These are phyloP conservation scores for Orchestes rusci DNA, from an alignment of 2,888 invertebrate genomes.

Conservation along the genomic window DNA sequence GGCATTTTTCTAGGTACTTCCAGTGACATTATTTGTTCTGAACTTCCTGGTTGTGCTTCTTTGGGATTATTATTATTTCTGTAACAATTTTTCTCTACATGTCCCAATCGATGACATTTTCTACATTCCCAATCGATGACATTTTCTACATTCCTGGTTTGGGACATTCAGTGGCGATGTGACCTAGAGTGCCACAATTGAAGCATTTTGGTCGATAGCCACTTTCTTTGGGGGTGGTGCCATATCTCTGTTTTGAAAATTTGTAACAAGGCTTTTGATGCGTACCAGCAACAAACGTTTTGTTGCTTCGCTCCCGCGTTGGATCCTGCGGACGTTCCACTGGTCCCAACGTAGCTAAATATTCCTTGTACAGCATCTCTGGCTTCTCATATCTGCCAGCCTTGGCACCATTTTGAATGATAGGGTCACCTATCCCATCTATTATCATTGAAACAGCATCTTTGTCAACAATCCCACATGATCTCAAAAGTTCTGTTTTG, in stretches of 20 bases:
- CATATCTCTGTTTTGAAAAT: background rate
- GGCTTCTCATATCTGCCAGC: too few species aligned
- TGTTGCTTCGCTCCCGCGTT: background rate
- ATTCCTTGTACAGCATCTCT: too few species aligned
- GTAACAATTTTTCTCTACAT: background rate
- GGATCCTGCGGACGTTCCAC: background rate
- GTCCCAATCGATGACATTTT: background rate
- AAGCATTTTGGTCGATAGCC: background rate
- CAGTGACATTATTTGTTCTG: background rate
- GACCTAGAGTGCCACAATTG: background rate
- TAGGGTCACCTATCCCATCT: too few species aligned
- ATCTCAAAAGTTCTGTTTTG: background rate
- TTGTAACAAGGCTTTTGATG: background rate
- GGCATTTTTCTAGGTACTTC: background rate
- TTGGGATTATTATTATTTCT: background rate
- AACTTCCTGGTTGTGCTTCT: background rate
- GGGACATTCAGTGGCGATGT: background rate
- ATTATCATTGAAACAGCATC: background rate
- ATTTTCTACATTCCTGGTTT: background rate
- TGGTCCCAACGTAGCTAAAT: background rate
- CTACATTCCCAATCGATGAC: too few species aligned
- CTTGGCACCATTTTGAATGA: too few species aligned
- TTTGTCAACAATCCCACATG: background rate
- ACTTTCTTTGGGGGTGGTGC: background rate
- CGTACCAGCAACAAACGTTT: background rate